Evolutionary conservation across 2,113 vertebrate genomes (phyloP), one percentile per base, ranked within the genome.

Genomic region (Collichthys lucidus): DNA sequence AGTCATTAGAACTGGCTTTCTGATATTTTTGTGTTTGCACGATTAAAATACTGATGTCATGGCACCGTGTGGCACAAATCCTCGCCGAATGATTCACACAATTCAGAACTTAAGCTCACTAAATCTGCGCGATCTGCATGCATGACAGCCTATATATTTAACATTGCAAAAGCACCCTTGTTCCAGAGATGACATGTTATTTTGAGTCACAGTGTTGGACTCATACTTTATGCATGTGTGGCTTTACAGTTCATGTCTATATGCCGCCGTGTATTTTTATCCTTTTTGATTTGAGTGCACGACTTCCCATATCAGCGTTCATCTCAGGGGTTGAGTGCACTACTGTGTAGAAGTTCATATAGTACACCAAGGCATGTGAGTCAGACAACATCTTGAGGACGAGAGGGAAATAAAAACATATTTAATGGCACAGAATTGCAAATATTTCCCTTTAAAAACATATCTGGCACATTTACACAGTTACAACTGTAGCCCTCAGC

Each of bases 221-320:
- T 90, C 68, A 61, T 77, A 35, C 69, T 77, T 74, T 56, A 77
- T 77, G 82, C 63, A 79, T 73, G 73, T 46, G 19, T 47, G 49
- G n/a, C 60, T 82, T 64, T 56, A 60, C 26, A 47, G 64, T n/a
- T 31, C 5, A 55, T 15, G 57, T 74, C 53, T 53, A n/a, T 60
- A 29, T 69, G 24, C 29, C 29, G 24, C 29, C 29, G 24, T 42
- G 83, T 72, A 79, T 82, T 89, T 86, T 79, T 70, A 74, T 63
- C 62, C 49, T 77, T n/a, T n/a, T n/a, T 74, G 50, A 79, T 80
- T 65, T 62, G 16, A 85, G 16, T 67, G 66, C 74, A 29, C 15
- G 2, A 29, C 65, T 65, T 35, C 31, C 17, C 55, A 47, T 31
- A 56, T 77, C 42, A 46, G 35, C 26, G 22, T 62, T 64, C 42